Conservation (phyloP, 2,113 vertebrate genomes). For the Amblyopsis rosae region DNA sequence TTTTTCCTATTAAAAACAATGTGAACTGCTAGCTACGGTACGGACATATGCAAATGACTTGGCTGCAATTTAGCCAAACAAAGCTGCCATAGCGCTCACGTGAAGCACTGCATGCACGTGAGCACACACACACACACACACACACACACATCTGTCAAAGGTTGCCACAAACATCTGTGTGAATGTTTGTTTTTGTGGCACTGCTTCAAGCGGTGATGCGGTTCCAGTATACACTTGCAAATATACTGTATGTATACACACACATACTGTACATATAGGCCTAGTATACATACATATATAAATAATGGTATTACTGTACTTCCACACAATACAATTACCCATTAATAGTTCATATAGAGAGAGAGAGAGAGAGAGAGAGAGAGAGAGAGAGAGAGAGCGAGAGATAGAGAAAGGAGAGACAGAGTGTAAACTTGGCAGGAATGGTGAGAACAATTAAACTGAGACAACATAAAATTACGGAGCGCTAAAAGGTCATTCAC, state of each 20-base stretch:
- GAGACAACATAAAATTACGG: slow-evolving; percentile 64
- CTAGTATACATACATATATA: not conserved
- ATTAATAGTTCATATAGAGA: not conserved
- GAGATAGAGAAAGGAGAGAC: slow-evolving; percentile 54
- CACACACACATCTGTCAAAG: not conserved
- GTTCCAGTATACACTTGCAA: not conserved
- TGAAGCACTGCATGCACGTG: slow-evolving; percentile 13
- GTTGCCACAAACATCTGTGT: too few relatives aligned
- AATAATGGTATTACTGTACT: not conserved
- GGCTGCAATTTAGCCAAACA: slow-evolving; percentile 68
- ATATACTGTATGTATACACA: not conserved
- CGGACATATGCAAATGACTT: slow-evolving; percentile 66
- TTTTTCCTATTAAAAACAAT: slow-evolving; percentile 64
- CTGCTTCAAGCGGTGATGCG: too few relatives aligned
- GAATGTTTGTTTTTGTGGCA: too few relatives aligned
- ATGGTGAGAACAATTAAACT: slow-evolving; percentile 58
- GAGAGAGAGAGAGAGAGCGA: not conserved
- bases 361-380: not conserved
- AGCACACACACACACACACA: slow-evolving; percentile 1
- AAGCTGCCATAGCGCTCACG: slow-evolving; percentile 46
- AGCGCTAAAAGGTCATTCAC: slow-evolving; percentile 70
- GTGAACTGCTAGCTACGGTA: slow-evolving; percentile 55
- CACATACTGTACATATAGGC: not conserved
- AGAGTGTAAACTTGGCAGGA: slow-evolving; percentile 57
- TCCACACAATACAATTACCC: not conserved